Percentiles rank a stretch among this genome's conserved stretches.
Evolutionary conservation across 2,888 invertebrate genomes (phyloP).

Genomic region (Bellardia bayeri): DNA sequence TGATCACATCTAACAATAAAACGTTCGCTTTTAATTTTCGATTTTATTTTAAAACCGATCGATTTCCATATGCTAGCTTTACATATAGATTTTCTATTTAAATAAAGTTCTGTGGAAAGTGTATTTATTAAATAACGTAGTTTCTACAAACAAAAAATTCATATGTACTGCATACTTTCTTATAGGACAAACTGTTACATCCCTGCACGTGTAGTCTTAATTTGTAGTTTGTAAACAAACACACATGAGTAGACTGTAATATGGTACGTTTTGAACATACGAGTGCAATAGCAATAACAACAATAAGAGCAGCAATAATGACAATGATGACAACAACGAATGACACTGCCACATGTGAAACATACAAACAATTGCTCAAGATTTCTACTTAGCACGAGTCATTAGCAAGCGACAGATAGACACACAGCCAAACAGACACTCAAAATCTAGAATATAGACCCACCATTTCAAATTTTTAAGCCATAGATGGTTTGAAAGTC

Average conservation of each 20-base stretch:
- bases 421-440: not conserved
- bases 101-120: no score
- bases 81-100: no score
- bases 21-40: no score
- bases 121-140: no score
- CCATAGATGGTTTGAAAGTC: not conserved
- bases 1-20: no score
- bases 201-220: slow-evolving; percentile 61
- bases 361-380: slow-evolving; percentile 6
- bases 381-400: slow-evolving; percentile 58
- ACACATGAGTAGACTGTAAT: slow-evolving; percentile 31
- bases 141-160: no score
- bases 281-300: slow-evolving; percentile 35
- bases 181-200: slow-evolving; percentile 34
- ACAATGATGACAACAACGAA: not conserved
- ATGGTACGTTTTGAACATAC: slow-evolving; percentile 25
- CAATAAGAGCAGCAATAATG: not conserved
- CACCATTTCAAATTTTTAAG: not conserved
- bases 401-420: slow-evolving; percentile 30
- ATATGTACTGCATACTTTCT: not conserved
- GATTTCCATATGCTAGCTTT: no score
- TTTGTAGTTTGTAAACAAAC: slow-evolving; percentile 48
- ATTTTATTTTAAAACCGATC: no score
- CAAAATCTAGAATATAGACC: not conserved
- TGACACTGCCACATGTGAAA: not conserved